Percentiles rank a stretch among this genome's conserved stretches.
These are phyloP conservation scores for Shinisaurus crocodilurus DNA, from an alignment of 2,113 vertebrate genomes.

Conservation along the genomic window DNA sequence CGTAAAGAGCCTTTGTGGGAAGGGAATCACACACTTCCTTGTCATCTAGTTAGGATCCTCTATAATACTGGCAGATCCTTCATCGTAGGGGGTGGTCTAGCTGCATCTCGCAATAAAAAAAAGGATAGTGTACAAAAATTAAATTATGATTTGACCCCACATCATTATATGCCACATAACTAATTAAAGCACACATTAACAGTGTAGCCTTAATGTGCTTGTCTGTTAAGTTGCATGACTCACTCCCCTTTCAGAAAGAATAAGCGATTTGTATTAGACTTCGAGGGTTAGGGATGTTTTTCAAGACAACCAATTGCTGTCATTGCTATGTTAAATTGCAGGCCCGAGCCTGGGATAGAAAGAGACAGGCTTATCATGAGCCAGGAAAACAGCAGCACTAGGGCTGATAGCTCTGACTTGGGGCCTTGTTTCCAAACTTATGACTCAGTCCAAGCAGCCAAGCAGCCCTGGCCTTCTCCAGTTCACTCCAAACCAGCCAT, in stretches of 20 bases:
- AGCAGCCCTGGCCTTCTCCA: conserved; percentile 70
- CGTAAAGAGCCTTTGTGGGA: conserved; percentile 67
- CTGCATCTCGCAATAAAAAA: conserved; percentile 74
- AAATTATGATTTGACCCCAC: conserved; percentile 90
- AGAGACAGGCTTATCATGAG: conserved; percentile 84
- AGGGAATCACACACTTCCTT: conserved; percentile 77
- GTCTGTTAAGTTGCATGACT: conserved; percentile 78
- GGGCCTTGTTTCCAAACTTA: conserved; percentile 82
- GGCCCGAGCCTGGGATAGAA: conserved; percentile 78
- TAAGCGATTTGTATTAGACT: conserved; percentile 86
- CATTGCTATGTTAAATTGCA: conserved; percentile 82
- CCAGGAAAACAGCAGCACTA: conserved; percentile 78
- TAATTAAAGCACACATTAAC: conserved; percentile 84
- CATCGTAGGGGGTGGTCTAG: conserved; percentile 86
- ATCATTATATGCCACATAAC: conserved; percentile 86
- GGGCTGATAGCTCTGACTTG: conserved; percentile 81
- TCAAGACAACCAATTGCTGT: conserved; percentile 80
- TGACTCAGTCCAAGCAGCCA: conserved; percentile 80
- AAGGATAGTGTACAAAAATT: conserved; percentile 86
- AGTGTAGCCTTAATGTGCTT: conserved; percentile 79
- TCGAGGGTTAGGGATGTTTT: conserved; percentile 78
- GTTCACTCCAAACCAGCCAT: conserved; percentile 72
- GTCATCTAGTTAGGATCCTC: conserved; percentile 69
- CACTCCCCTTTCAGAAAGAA: conserved; percentile 82
- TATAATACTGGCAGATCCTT: conserved; percentile 75